Conservation (phyloP, 2,113 vertebrate genomes). For the Dasyprocta punctata region DNA sequence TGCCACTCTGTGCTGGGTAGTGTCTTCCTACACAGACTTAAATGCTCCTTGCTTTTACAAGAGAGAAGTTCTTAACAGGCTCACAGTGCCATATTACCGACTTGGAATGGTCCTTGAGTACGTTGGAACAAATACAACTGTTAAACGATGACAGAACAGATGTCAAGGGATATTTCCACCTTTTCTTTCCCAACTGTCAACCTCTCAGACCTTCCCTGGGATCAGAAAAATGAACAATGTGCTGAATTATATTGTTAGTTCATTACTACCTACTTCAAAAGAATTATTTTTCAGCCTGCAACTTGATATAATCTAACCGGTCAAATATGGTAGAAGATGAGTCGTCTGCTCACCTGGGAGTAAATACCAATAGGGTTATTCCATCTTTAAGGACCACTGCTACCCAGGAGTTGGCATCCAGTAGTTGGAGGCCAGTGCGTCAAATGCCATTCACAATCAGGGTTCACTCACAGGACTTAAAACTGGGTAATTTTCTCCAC, state of each 20-base stretch:
- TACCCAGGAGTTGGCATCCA: fast-evolving
- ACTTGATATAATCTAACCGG: neutral
- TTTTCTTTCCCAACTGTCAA: neutral
- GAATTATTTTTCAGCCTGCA: neutral
- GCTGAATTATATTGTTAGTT: neutral
- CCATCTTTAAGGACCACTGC: neutral
- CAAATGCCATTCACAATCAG: too few relatives aligned
- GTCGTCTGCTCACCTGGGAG: neutral
- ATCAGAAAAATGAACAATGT: fast-evolving
- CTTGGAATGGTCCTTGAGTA: neutral
- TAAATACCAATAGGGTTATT: neutral
- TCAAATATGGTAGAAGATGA: neutral
- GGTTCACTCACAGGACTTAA: too few relatives aligned
- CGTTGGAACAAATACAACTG: neutral
- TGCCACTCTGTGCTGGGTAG: neutral
- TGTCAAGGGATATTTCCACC: neutral
- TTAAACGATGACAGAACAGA: neutral
- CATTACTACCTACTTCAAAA: neutral
- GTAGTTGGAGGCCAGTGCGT: fast-evolving
- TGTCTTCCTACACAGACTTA: fast-evolving
- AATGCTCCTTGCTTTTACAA: neutral
- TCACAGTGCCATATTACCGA: too few relatives aligned
- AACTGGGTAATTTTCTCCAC: neutral
- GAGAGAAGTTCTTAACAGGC: neutral
- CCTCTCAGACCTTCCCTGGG: neutral